Conservation (phyloP, 2,113 vertebrate genomes). For the Cyprinodon variegatus region DNA sequence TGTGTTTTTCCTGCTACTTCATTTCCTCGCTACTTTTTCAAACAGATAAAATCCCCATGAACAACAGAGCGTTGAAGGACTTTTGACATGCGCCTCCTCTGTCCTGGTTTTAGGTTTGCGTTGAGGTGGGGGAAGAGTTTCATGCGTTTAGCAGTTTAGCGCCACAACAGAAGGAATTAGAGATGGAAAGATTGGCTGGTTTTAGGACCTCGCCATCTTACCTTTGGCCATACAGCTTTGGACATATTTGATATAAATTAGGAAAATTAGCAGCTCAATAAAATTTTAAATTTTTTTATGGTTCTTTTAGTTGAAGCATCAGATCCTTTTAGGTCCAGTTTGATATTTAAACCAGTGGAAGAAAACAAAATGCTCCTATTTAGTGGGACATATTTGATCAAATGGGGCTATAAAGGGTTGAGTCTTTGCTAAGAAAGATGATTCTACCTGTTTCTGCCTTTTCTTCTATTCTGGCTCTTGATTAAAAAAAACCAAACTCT, state of each 20-base stretch:
- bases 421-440: background rate
- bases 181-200: background rate
- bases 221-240: background rate
- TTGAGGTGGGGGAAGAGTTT: background rate
- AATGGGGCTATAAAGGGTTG: background rate
- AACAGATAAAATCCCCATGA: too few relatives aligned
- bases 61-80: too few relatives aligned
- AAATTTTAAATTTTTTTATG: background rate
- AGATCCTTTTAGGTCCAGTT: background rate
- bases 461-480: background rate
- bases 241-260: background rate
- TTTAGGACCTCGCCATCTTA: background rate
- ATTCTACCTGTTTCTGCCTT: background rate
- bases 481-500: background rate
- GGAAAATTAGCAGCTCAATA: background rate
- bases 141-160: constrained; percentile 18
- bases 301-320: background rate
- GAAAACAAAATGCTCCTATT: background rate
- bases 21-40: too few relatives aligned
- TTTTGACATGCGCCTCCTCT: too few relatives aligned
- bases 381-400: background rate
- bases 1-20: too few relatives aligned
- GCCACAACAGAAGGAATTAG: background rate
- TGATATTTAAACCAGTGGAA: background rate
- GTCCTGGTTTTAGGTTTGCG: too few relatives aligned